Base-by-base conservation (phyloP, 2,113 vertebrate species). In the Zootoca vivipara region DNA sequence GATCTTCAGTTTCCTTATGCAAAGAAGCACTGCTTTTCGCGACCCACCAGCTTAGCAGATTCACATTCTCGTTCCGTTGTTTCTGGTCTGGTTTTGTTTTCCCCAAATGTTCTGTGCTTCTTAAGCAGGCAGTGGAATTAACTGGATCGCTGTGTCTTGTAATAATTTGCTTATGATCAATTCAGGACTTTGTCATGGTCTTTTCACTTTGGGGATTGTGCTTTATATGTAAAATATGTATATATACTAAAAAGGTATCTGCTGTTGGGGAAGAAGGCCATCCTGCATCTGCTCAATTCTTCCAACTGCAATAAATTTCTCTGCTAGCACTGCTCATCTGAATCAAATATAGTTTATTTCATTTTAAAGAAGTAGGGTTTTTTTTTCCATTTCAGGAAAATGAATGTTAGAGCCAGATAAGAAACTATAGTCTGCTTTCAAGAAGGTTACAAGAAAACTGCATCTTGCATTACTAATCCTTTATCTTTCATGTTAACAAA, bases 381-480 rank as follows among this genome's bases (percentile, higher is more conserved):
- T 85, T 74, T 94, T 92, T 91, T 91, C 92, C 93, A 93, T 95
- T 96, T 91, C 94, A 93, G 91, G 93, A 96, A 97, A 97, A 97
- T 97, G 97, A 97, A 97, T 97, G 97, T 97, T 97, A 95, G 91
- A 96, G 93, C 89, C 96, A 96, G 97, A 97, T 97, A 97, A 97
- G 97, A 97, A 97, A 97, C 96, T 97, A 97, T 96, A 97, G 96
- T 94, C 96, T 96, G 96, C 97, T 97, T 97, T 97, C 96, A 97
- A 96, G 96, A 96, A 97, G 96, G 96, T 97, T 97, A 97, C 96
- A 96, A 96, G 96, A 97, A 97, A 97, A 96, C 96, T 96, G 97
- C 96, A 97, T 97, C 96, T 97, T 97, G 97, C 96, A 97, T 97
- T 97, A 97, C 97, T 97, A 97, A 97, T 97, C 97, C 97, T 97